phyloP scores from a whole-genome alignment of 1,140 invertebrate genomes.

The Lasioglossum albipes region DNA sequence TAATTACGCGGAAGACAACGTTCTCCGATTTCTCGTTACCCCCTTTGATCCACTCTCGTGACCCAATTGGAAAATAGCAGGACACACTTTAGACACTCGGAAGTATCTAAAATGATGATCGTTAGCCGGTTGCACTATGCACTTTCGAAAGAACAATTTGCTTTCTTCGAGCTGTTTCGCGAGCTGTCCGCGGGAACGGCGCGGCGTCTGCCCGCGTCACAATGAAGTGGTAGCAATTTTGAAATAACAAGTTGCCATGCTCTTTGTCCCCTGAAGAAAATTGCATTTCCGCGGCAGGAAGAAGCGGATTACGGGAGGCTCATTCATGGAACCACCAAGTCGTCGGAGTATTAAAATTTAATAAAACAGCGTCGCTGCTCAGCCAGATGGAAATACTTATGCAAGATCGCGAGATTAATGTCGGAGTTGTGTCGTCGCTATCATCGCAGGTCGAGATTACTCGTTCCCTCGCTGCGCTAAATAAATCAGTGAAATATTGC shows the following conservation, averaged over 20 bases:
- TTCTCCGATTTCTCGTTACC: too few relatives aligned
- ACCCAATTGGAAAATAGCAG: background rate
- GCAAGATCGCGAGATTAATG: background rate
- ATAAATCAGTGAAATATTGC: too few relatives aligned
- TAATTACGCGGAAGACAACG: too few relatives aligned
- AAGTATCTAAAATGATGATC: background rate
- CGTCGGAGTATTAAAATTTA: slow-evolving; percentile 31
- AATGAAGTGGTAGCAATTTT: slow-evolving; percentile 43
- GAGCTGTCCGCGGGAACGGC: background rate
- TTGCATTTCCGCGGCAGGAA: slow-evolving; percentile 27
- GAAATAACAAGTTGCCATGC: slow-evolving; percentile 34
- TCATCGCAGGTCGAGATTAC: background rate
- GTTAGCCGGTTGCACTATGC: background rate
- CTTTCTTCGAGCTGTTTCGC: slow-evolving; percentile 5
- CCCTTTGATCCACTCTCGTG: background rate
- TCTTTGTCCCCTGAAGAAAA: slow-evolving; percentile 38
- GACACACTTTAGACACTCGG: too few relatives aligned
- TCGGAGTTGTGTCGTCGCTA: background rate
- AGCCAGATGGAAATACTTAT: background rate
- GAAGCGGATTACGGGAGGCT: background rate
- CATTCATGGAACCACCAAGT: background rate
- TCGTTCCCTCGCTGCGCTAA: too few relatives aligned
- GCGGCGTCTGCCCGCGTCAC: slow-evolving; percentile 23
- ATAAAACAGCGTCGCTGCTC: background rate
- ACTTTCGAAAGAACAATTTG: slow-evolving; percentile 27